These are phyloP conservation scores for Rhagologus leucostigma DNA, from an alignment of 2,113 vertebrate species.

Conservation along the genomic window DNA sequence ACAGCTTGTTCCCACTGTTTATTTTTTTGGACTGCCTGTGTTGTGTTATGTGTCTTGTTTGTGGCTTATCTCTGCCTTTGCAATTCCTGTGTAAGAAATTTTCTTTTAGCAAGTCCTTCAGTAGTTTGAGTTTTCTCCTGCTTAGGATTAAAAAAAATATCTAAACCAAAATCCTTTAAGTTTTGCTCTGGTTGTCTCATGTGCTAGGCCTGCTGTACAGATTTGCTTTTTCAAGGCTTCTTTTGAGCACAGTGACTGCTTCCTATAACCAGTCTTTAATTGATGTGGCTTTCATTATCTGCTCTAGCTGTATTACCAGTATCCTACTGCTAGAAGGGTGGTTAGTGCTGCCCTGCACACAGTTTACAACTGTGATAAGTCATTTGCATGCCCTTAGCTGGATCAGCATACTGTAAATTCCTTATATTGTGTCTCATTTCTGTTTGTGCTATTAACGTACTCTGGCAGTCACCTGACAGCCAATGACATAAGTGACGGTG, in stretches of 20 bases:
- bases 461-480: slow-evolving; percentile 1
- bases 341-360: neutral
- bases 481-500: neutral
- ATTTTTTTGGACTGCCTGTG: neutral
- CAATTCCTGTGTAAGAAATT: neutral
- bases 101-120: neutral
- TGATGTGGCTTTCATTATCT: neutral
- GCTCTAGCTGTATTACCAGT: neutral
- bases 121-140: neutral
- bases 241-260: neutral
- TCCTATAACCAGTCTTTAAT: neutral
- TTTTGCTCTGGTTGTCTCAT: neutral
- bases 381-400: neutral
- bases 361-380: neutral
- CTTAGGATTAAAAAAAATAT: neutral
- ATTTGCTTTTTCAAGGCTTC: neutral
- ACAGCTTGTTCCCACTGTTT: neutral
- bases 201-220: neutral
- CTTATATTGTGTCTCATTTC: neutral
- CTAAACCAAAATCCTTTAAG: neutral
- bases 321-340: neutral
- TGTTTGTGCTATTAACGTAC: slow-evolving; percentile 17
- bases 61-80: neutral
- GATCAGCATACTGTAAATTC: neutral
- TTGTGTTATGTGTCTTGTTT: neutral